These are phyloP conservation scores for Rhincodon typus DNA, from an alignment of 2,797 vertebrate genomes.

Conservation along the genomic window DNA sequence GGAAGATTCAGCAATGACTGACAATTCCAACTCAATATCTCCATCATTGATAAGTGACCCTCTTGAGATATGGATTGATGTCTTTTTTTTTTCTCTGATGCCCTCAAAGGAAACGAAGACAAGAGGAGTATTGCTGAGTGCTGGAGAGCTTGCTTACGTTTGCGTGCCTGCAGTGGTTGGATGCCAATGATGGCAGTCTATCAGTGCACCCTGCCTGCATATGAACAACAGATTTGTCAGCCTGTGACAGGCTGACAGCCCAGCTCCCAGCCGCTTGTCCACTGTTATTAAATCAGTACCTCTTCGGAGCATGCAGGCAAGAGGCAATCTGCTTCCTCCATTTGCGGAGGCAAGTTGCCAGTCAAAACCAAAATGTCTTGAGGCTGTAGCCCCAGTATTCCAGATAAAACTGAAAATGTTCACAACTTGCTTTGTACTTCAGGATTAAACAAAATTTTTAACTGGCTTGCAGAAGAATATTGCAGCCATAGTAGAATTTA, in stretches of 20 bases:
- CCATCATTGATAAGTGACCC: constrained; percentile 34
- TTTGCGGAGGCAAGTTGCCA: constrained; percentile 58
- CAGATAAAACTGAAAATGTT: neutral
- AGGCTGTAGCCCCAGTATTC: constrained; percentile 55
- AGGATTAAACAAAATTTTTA: neutral
- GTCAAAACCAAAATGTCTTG: constrained; percentile 56
- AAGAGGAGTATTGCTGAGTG: constrained; percentile 31
- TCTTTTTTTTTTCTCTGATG: constrained; percentile 15
- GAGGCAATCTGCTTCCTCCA: constrained; percentile 67
- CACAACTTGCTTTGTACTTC: neutral
- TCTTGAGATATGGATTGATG: constrained; percentile 27
- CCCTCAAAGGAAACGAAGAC: neutral
- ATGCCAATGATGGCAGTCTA: constrained; percentile 57
- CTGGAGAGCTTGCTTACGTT: neutral
- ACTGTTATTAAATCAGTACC: constrained; percentile 82
- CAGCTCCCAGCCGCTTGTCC: constrained; percentile 91
- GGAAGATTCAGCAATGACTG: constrained; percentile 10
- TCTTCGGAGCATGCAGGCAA: constrained; percentile 65
- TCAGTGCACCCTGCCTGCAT: constrained; percentile 74
- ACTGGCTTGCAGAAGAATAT: neutral
- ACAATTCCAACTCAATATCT: constrained; percentile 36
- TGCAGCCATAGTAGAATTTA: neutral
- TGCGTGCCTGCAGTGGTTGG: constrained; percentile 49
- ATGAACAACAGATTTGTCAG: constrained; percentile 92
- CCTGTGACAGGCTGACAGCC: constrained; percentile 89